Conservation (phyloP, 2,888 invertebrate species). For the Calliphora vomitoria region DNA sequence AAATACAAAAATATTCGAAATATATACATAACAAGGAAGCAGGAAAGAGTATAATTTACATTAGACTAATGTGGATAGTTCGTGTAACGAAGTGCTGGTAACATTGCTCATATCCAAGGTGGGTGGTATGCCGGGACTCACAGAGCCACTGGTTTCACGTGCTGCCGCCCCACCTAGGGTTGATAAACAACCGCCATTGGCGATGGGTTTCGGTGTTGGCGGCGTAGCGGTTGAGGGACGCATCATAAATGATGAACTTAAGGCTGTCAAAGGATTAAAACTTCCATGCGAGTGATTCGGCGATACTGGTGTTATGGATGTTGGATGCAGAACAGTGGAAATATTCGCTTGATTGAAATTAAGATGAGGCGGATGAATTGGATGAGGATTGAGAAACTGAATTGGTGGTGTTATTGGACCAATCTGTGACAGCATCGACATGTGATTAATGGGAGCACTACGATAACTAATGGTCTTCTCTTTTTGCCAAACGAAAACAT, state of each 20-base stretch:
- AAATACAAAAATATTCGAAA: conserved; percentile 46
- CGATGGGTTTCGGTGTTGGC: conserved; percentile 83
- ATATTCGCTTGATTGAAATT: conserved; percentile 75
- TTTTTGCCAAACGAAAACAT: conserved; percentile 97
- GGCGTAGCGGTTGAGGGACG: conserved; percentile 84
- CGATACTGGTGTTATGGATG: conserved; percentile 84
- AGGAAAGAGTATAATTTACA: conserved; percentile 45
- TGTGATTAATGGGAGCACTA: conserved; percentile 79
- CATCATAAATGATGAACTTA: conserved; percentile 80
- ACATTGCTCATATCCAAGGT: conserved; percentile 87
- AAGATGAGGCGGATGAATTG: conserved; percentile 73
- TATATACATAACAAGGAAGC: conserved; percentile 24
- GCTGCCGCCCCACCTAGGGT: conserved; percentile 72
- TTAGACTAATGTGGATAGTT: conserved; percentile 89
- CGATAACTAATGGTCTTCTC: conserved; percentile 93
- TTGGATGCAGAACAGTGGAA: conserved; percentile 78
- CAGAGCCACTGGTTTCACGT: conserved; percentile 86
- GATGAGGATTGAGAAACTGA: conserved; percentile 77
- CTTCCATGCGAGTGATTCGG: conserved; percentile 85
- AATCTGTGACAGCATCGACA: conserved; percentile 78
- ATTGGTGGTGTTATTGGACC: conserved; percentile 79
- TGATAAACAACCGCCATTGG: conserved; percentile 77
- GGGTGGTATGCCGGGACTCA: conserved; percentile 88
- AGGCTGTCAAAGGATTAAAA: conserved; percentile 81
- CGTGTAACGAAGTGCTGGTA: conserved; percentile 88